A percentile compares a stretch with the other conserved stretches of the same genome.
phyloP scores from a whole-genome alignment of 2,113 vertebrate species.

The Crocuta crocuta region DNA sequence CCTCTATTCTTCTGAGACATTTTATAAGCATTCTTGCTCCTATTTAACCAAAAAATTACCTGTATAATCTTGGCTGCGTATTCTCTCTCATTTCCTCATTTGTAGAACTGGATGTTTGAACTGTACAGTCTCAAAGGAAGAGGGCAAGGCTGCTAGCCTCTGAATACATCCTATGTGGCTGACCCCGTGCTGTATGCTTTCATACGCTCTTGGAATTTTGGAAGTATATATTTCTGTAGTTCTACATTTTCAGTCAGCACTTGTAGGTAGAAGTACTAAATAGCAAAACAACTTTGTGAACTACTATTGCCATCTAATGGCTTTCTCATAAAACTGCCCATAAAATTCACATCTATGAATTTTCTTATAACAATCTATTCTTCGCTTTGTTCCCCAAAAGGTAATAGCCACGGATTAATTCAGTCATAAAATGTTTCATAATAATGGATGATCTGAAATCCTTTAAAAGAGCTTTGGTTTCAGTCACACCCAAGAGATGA shows the following conservation, averaged over 20 bases:
- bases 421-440: conserved; percentile 17
- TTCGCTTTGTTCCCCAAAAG: conserved; percentile 52
- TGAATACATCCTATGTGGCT: neutral
- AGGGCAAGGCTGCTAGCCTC: neutral
- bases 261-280: neutral
- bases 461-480: conserved; percentile 54
- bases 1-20: neutral
- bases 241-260: conserved; percentile 19
- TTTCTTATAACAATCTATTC: conserved; percentile 53
- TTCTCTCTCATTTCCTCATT: neutral
- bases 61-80: neutral
- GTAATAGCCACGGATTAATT: conserved; percentile 58
- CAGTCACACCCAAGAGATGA: conserved; percentile 15
- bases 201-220: neutral
- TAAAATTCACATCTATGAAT: conserved; percentile 67
- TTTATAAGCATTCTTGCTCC: neutral
- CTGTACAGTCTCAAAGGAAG: neutral
- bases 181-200: neutral
- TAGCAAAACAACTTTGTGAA: conserved; percentile 58
- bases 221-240: neutral
- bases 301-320: conserved; percentile 72
- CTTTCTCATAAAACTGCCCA: conserved; percentile 67
- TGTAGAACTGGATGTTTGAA: neutral
- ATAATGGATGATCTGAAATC: conserved; percentile 38
- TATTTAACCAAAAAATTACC: neutral